These are phyloP conservation scores for Psittacula echo DNA, from an alignment of 2,797 vertebrate genomes.

Conservation along the genomic window DNA sequence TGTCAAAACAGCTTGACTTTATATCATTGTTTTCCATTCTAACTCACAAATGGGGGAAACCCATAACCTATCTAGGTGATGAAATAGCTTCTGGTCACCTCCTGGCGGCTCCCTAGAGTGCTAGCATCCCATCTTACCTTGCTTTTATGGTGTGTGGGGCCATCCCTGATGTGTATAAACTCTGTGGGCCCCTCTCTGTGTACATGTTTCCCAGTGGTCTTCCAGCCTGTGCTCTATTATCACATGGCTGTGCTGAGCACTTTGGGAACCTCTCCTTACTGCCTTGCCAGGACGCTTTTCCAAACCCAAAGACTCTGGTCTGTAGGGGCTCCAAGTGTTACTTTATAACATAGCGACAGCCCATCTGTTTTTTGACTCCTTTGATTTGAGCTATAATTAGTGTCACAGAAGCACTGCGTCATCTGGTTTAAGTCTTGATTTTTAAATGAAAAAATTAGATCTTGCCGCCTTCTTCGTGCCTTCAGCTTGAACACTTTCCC, in stretches of 20 bases:
- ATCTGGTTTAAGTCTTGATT: not conserved
- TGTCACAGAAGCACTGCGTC: not conserved
- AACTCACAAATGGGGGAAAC: not conserved
- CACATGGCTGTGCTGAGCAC: rapidly evolving
- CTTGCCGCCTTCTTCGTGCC: not conserved
- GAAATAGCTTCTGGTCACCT: not conserved
- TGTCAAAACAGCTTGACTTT: not conserved
- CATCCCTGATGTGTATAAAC: rapidly evolving
- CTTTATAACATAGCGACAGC: not conserved
- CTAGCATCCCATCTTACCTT: rapidly evolving
- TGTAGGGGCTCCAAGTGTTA: not conserved
- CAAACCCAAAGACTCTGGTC: not conserved
- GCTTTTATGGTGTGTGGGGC: rapidly evolving
- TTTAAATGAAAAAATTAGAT: not conserved
- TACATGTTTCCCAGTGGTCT: rapidly evolving
- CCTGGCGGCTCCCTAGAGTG: not conserved
- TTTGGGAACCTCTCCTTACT: not conserved
- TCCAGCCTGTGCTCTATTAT: rapidly evolving
- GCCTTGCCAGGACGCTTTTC: not conserved
- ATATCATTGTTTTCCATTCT: not conserved
- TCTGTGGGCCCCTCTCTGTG: rapidly evolving
- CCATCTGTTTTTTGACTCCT: not conserved
- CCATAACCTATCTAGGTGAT: not conserved
- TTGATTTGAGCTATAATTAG: not conserved
- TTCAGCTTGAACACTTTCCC: rapidly evolving